Percentiles rank a stretch among this genome's conserved stretches.
These are phyloP conservation scores for Gobionotothen gibberifrons DNA, from an alignment of 2,797 vertebrate species.

Conservation along the genomic window DNA sequence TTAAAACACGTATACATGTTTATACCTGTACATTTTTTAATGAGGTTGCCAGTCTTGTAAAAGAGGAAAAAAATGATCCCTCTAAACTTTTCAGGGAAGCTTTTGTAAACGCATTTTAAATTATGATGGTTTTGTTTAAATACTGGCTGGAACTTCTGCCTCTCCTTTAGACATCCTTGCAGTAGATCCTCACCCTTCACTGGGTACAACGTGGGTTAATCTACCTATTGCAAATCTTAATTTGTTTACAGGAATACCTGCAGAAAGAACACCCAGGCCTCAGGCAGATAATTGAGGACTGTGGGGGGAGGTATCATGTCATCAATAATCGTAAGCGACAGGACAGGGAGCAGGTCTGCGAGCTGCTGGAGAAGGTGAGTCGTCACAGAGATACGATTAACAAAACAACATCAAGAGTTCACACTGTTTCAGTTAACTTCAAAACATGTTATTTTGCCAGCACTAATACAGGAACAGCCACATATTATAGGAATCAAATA, in stretches of 20 bases:
- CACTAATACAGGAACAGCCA: too few species aligned
- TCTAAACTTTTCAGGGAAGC: neutral
- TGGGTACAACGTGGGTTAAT: neutral
- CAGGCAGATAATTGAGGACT: slow-evolving; percentile 70
- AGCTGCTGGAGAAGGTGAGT: slow-evolving; percentile 81
- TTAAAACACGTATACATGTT: neutral
- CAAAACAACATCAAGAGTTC: neutral
- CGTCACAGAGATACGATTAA: neutral
- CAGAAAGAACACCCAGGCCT: slow-evolving; percentile 68
- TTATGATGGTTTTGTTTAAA: neutral
- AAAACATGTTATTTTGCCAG: too few species aligned
- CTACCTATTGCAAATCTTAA: neutral
- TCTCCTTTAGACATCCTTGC: neutral
- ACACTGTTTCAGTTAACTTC: neutral
- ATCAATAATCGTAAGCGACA: slow-evolving; percentile 79
- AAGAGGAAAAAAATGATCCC: neutral
- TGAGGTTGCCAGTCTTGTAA: neutral
- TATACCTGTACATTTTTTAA: neutral
- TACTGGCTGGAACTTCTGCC: neutral
- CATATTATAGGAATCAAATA: too few species aligned
- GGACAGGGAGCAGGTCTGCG: slow-evolving; percentile 77
- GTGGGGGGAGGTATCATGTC: slow-evolving; percentile 77
- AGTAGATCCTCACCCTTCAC: neutral
- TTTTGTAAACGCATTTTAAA: neutral
- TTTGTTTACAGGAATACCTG: slow-evolving; percentile 73